phyloP scores from a whole-genome alignment of 2,797 vertebrate species.

The Gobio occitaniae region DNA sequence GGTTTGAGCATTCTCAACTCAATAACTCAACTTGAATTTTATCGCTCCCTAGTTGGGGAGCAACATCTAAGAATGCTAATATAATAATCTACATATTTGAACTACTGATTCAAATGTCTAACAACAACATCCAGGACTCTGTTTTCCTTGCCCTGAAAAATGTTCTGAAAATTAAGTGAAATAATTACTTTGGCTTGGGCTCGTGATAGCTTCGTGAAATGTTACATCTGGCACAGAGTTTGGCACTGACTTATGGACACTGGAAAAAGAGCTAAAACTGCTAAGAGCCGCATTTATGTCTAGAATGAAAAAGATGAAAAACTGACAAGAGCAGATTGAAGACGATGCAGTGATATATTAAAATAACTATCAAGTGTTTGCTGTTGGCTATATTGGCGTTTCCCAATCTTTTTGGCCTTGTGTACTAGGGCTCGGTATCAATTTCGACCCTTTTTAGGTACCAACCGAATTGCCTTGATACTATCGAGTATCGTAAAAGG shows the following conservation, averaged over 20 bases:
- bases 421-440: background rate
- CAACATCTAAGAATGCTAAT: conserved; percentile 37
- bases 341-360: conserved; percentile 1
- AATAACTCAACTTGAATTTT: conserved; percentile 43
- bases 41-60: conserved; percentile 32
- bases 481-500: too few relatives aligned
- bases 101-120: conserved; percentile 49
- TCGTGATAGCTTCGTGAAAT: conserved; percentile 37
- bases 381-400: background rate
- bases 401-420: background rate
- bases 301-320: conserved; percentile 22
- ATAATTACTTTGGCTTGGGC: conserved; percentile 53
- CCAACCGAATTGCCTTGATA: too few relatives aligned
- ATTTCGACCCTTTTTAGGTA: too few relatives aligned
- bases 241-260: conserved; percentile 35
- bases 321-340: conserved; percentile 1
- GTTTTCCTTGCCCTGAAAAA: conserved; percentile 49
- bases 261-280: conserved; percentile 29
- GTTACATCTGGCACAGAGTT: conserved; percentile 42
- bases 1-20: conserved; percentile 25
- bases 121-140: conserved; percentile 49
- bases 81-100: conserved; percentile 51
- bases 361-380: conserved; percentile 18
- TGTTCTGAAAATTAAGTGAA: conserved; percentile 51
- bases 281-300: conserved; percentile 17